Evolutionary conservation across 2,797 vertebrate species (phyloP), one percentile per base, ranked within the genome.

Genomic region (Amphiprion clarkii): DNA sequence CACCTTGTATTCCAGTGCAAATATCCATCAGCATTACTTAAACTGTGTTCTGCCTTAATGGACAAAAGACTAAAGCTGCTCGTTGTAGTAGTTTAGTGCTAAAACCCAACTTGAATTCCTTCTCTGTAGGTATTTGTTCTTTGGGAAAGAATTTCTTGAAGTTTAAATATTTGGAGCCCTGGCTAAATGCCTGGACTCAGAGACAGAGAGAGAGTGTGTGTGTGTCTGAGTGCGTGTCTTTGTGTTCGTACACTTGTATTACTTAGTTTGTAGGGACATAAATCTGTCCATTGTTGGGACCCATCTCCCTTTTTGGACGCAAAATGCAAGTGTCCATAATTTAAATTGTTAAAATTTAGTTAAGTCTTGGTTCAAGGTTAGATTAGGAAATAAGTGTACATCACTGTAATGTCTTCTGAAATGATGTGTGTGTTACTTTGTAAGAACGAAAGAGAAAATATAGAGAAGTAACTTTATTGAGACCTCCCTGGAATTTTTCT

Each of bases 91-190:
- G 33, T 25, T 13, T 19, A 53, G 46, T 55, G 62, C 71, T 65
- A 17, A 65, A 81, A 63, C 53, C 36, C 23, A 68, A 64, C 19
- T 67, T 75, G 53, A 79, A 78, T 82, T 86, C 70, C 69, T 81
- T 76, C 17, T 52, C 40, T 68, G 69, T 63, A 76, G 74, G 83
- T 83, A 46, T 86, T 86, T 79, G 83, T 81, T 72, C 72, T 78
- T 68, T 65, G 68, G 67, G 61, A 90, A 87, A 69, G 77, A 80
- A 75, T 87, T 88, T 87, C 74, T 87, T 84, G 60, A 77, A 64
- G 86, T 91, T 90, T 81, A 92, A 91, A 94, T 94, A 89, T 92
- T 91, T 93, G 86, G 67, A 87, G 48, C 42, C 21, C 79, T 86
- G 85, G 84, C 87, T n/a, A 33, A 13, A 63, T 27, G 85, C 82